phyloP scores from a whole-genome alignment of 2,888 invertebrate species.

The Tipula helvola region DNA sequence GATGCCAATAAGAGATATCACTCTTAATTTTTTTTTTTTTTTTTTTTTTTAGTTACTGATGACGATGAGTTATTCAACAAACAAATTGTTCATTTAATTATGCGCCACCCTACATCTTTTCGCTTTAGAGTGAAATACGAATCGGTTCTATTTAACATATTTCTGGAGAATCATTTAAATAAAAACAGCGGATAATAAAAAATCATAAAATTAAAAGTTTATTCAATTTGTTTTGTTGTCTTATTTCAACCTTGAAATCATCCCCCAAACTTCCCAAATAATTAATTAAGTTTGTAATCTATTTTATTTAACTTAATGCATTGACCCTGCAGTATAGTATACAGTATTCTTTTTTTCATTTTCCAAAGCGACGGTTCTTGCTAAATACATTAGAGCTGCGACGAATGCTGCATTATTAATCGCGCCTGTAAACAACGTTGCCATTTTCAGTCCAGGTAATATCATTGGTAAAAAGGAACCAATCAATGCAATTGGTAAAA shows the following conservation, averaged over 20 bases:
- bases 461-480: constrained; percentile 55
- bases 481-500: constrained; percentile 50
- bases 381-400: constrained; percentile 39
- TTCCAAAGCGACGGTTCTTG: constrained; percentile 24
- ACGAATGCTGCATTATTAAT: constrained; percentile 55
- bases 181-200: background rate
- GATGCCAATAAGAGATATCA: too few species aligned
- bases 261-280: background rate
- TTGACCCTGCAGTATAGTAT: background rate
- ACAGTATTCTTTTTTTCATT: constrained; percentile 5
- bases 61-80: too few species aligned
- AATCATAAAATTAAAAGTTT: background rate
- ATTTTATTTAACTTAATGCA: background rate
- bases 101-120: too few species aligned
- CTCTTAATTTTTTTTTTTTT: too few species aligned
- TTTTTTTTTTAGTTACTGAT: too few species aligned
- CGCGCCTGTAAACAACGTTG: constrained; percentile 45
- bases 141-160: too few species aligned
- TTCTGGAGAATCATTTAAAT: too few species aligned
- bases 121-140: too few species aligned
- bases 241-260: background rate
- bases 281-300: background rate
- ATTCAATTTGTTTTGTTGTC: background rate
- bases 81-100: too few species aligned
- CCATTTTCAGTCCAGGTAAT: constrained; percentile 53